Evolutionary conservation across 2,797 vertebrate species (phyloP).

Genomic region (Lateolabrax maculatus): DNA sequence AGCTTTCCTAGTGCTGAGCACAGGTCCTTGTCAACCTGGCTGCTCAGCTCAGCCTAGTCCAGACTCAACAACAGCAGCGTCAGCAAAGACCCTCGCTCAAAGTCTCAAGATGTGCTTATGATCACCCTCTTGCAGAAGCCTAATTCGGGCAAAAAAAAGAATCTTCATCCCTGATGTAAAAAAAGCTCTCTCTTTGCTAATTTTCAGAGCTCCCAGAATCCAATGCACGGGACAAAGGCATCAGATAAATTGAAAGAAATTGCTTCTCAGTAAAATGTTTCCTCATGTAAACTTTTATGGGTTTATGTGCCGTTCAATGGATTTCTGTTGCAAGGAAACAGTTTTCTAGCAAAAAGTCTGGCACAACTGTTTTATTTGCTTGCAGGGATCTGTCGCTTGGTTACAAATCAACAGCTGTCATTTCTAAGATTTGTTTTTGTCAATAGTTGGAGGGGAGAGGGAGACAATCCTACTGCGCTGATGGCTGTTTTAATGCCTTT

Average conservation of each 20-base stretch:
- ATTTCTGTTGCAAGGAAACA: slow-evolving; percentile 71
- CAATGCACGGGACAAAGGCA: slow-evolving; percentile 57
- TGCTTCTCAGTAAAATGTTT: slow-evolving; percentile 53
- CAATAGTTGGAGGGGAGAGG: slow-evolving; percentile 76
- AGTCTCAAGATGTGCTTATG: slow-evolving; percentile 74
- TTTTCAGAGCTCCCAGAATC: slow-evolving; percentile 59
- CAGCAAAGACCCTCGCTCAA: slow-evolving; percentile 79
- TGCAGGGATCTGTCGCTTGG: slow-evolving; percentile 71
- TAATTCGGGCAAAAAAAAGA: slow-evolving; percentile 69
- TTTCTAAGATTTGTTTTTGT: slow-evolving; percentile 76
- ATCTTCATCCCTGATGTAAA: slow-evolving; percentile 49
- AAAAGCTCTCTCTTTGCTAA: slow-evolving; percentile 51
- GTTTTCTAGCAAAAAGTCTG: slow-evolving; percentile 63
- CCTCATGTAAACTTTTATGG: slow-evolving; percentile 67
- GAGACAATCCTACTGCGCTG: slow-evolving; percentile 59
- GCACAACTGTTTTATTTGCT: slow-evolving; percentile 72
- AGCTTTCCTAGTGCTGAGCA: slow-evolving; percentile 87
- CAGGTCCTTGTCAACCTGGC: slow-evolving; percentile 85
- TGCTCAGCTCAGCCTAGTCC: slow-evolving; percentile 77
- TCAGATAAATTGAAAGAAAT: slow-evolving; percentile 76
- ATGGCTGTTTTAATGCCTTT: slow-evolving; percentile 79
- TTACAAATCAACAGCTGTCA: slow-evolving; percentile 76
- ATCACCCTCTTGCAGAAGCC: slow-evolving; percentile 71
- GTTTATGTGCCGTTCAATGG: slow-evolving; percentile 65
- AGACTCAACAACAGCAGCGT: slow-evolving; percentile 71